These are phyloP conservation scores for Turnix velox DNA, from an alignment of 2,113 vertebrate species.

Conservation along the genomic window DNA sequence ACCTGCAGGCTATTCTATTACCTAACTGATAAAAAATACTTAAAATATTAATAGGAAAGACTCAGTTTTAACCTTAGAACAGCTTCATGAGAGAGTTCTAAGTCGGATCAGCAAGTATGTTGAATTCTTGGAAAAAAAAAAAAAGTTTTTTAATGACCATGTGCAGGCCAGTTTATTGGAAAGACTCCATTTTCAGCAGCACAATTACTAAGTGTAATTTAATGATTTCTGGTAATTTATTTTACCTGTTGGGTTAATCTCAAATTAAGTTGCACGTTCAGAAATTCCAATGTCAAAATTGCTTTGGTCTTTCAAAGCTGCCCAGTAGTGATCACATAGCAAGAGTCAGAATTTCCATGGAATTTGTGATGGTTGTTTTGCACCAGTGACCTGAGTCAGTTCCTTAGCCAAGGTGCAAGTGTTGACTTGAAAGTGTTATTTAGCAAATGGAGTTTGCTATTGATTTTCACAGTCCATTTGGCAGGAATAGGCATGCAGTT, in stretches of 20 bases:
- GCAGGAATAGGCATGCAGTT: slow-evolving; percentile 5
- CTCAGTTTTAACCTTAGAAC: neutral
- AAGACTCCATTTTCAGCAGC: neutral
- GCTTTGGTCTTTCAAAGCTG: neutral
- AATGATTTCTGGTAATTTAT: neutral
- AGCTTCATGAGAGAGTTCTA: neutral
- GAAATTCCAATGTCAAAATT: neutral
- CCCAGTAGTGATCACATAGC: neutral
- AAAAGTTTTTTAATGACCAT: neutral
- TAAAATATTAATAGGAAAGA: neutral
- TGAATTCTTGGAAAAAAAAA: neutral
- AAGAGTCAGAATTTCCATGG: neutral
- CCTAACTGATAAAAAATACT: neutral
- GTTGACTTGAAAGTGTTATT: slow-evolving; percentile 8
- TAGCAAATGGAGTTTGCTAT: slow-evolving; percentile 44
- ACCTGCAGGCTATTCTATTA: neutral
- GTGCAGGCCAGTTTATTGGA: neutral
- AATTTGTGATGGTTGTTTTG: neutral
- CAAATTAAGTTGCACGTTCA: neutral
- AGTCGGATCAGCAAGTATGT: neutral
- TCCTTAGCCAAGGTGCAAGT: neutral
- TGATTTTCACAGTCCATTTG: slow-evolving; percentile 55
- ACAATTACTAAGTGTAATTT: neutral
- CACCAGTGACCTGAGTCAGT: neutral
- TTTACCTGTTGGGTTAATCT: neutral